phyloP scores from a whole-genome alignment of 2,797 vertebrate species.

The Arrhamphus sclerolepis region DNA sequence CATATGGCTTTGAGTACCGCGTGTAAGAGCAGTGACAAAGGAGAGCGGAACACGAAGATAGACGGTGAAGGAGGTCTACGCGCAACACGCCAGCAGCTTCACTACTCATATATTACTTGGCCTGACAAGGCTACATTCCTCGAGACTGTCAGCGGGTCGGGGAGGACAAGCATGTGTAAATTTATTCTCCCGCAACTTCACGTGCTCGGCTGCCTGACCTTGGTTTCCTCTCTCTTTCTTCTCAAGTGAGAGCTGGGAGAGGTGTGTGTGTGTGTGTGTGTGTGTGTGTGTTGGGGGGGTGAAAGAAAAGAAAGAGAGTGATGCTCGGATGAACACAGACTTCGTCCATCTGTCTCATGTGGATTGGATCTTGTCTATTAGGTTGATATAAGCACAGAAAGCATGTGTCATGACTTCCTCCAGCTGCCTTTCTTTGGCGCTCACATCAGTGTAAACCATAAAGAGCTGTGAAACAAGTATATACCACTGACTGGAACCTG shows the following conservation, averaged over 20 bases:
- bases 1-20: constrained; percentile 19
- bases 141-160: constrained; percentile 53
- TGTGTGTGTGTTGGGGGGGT: not conserved
- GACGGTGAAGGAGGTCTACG: constrained; percentile 18
- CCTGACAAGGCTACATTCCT: constrained; percentile 67
- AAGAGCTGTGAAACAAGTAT: too few species aligned
- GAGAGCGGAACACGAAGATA: constrained; percentile 4
- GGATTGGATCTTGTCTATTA: constrained; percentile 47
- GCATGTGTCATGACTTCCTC: constrained; percentile 36
- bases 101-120: constrained; percentile 57
- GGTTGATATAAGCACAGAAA: constrained; percentile 43
- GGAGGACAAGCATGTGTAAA: constrained; percentile 69
- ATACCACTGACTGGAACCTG: too few species aligned
- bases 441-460: not conserved
- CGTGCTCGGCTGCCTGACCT: constrained; percentile 61
- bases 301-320: constrained; percentile 19
- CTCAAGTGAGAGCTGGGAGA: constrained; percentile 35
- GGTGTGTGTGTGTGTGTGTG: too few species aligned
- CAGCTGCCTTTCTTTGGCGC: not conserved
- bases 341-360: constrained; percentile 55
- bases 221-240: constrained; percentile 55
- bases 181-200: constrained; percentile 66
- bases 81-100: constrained; percentile 56
- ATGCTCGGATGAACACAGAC: constrained; percentile 57
- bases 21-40: not conserved